Evolutionary conservation across 2,797 vertebrate genomes (phyloP), one percentile per base, ranked within the genome.

Genomic region (Phataginus tetradactyla): DNA sequence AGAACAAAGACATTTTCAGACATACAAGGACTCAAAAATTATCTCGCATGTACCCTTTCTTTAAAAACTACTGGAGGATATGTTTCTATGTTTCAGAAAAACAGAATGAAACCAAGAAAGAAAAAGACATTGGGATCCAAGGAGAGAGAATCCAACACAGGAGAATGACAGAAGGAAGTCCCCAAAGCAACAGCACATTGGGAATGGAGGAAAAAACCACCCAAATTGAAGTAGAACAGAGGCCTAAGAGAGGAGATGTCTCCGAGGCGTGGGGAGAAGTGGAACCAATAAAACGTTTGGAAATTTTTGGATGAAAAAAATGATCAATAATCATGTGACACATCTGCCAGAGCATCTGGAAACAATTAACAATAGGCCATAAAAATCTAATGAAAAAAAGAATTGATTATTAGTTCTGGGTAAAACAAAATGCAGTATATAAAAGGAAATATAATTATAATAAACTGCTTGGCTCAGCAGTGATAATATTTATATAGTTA

Each of bases 61-160:
- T 39, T 42, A 88, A 68, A 86, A 91, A 32, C 61, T 49, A 81
- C 25, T 69, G n/a, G 51, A 61, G 42, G 20, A 21, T 42, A 3
- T 63, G 68, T 84, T 88, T 63, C 75, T 42, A 3, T 63, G 68
- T 84, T 88, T 63, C 75, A 88, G 53, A 94, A 80, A 96, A 42
- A 92, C 14, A 79, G n/a, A 94, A 89, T 68, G 37, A 96, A 90
- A 27, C 78, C n/a, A 37, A 85, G 85, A 86, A 90, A 80, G 61
- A 29, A 88, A 84, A 89, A 86, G 23, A 85, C 23, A 21, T 0
- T 5, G 25, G 29, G 5, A 3, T 68, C 11, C 23, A 68, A 51
- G 49, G 68, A 72, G 89, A 72, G 81, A 85, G 34, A 92, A 45
- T 66, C 5, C 29, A 83, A 57, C 17, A 15, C 17, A 55, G 32